Base-by-base conservation (phyloP, 2,797 vertebrate genomes). In the Dendrocincla tyrannina region DNA sequence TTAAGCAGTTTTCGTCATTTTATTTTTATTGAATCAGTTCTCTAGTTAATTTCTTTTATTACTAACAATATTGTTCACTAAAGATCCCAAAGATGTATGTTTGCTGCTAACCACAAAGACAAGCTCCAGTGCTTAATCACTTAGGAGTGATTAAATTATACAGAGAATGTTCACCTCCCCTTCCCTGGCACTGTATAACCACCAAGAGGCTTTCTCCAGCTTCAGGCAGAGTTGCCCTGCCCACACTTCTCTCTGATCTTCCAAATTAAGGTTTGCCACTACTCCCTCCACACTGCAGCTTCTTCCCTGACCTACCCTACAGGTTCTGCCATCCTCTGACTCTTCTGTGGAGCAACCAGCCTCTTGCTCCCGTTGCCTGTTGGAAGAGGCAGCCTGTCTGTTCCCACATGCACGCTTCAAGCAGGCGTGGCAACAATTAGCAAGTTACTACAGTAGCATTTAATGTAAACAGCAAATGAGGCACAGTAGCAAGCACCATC, bases 381-480 rank as follows among this genome's bases (percentile, higher is more conserved):
- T 4, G 4, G 23, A 27, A 22, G 2, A 22, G 35, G 24, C 66
- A 46, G 68, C 11, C 59, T 24, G 13, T 2, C 62, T 24, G 11
- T 2, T 75, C 69, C 58, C 6, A 0, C 3, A 16, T 1, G 5
- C 46, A 1, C 2, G 32, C 75, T 68, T 72, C 64, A 33, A 64
- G 68, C 76, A 67, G 0, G 1, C 22, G 25, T 24, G 66, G 72
- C 83, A 91, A 69, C 59, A 44, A 16, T 17, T 41, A 91, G 62
- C 41, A 47, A 74, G 39, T 75, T 44, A 69, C 83, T 80, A 70
- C 46, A 55, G 79, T 7, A 78, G 69, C 49, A 42, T 47, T 87
- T 72, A 32, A 69, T 73, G 92, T 96, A 89, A 96, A 93, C 91
- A 92, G 78, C 66, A 37, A 75, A 83, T 37, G 95, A 96, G 96